Evolutionary conservation across 1,140 invertebrate genomes (phyloP).

Genomic region (Drosophila orosa): DNA sequence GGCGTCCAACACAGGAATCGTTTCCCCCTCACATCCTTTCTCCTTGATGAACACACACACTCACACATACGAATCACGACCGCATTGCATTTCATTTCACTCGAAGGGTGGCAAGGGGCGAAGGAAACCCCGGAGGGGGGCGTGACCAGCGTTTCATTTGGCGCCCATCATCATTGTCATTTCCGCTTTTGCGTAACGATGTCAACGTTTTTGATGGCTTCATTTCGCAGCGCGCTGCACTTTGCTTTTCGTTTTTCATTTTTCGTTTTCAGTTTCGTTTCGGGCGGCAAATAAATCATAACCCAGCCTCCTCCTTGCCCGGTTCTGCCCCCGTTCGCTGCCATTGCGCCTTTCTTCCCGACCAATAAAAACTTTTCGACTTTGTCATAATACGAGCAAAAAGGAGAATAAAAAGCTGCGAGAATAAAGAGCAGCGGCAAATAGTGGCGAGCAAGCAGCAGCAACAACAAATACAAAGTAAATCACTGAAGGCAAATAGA

Average conservation of each 20-base stretch:
- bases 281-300: conserved; percentile 73
- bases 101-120: conserved; percentile 2
- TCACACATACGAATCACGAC: conserved; percentile 55
- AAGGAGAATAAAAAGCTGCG: conserved; percentile 13
- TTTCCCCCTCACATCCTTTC: conserved; percentile 7
- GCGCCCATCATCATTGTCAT: conserved; percentile 74
- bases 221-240: conserved; percentile 62
- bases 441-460: not conserved
- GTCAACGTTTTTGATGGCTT: conserved; percentile 80
- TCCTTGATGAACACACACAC: conserved; percentile 4
- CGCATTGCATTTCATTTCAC: conserved; percentile 67
- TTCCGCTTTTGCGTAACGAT: conserved; percentile 80
- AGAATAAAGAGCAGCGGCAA: conserved; percentile 29
- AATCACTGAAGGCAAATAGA: conserved; percentile 21
- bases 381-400: conserved; percentile 74
- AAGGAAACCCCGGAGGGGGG: not conserved
- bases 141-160: conserved; percentile 43
- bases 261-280: conserved; percentile 32
- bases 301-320: conserved; percentile 20
- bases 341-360: conserved; percentile 9
- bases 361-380: conserved; percentile 77
- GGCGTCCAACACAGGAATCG: conserved; percentile 42
- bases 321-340: not conserved
- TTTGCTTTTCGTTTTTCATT: conserved; percentile 38
- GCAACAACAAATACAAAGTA: conserved; percentile 59